Conservation (phyloP, 2,797 vertebrate genomes). For the Potorous gilbertii region DNA sequence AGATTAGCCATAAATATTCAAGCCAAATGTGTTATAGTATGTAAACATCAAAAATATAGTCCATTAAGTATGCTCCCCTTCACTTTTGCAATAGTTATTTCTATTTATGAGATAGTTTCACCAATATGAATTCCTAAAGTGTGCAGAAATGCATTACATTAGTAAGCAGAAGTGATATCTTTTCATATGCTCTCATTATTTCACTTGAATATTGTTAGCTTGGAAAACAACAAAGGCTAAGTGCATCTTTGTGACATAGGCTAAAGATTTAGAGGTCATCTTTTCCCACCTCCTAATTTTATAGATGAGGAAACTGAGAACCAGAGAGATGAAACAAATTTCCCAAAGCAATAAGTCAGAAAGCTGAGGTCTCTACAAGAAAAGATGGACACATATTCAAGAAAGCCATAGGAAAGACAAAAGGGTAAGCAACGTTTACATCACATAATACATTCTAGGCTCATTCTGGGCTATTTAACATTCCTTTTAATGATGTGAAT, state of each 20-base stretch:
- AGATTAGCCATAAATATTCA: neutral
- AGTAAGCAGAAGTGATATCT: neutral
- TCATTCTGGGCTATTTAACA: neutral
- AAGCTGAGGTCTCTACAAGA: neutral
- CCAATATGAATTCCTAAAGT: neutral
- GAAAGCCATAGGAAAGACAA: neutral
- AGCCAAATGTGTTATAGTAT: neutral
- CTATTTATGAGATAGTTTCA: neutral
- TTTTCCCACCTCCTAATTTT: neutral
- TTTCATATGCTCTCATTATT: neutral
- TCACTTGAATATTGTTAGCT: neutral
- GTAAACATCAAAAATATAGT: constrained; percentile 4
- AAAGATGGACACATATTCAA: neutral
- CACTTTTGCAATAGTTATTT: neutral
- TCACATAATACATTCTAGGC: neutral
- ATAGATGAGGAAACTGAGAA: neutral
- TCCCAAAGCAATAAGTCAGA: neutral
- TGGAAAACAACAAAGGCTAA: neutral
- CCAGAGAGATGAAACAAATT: neutral
- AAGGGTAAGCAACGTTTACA: neutral
- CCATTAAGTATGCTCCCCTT: neutral
- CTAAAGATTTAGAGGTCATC: neutral
- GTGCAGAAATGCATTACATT: neutral
- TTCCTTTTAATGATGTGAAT: neutral
- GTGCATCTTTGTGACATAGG: neutral